Conservation (phyloP, 2,888 invertebrate species). For the Polyploca ridens region DNA sequence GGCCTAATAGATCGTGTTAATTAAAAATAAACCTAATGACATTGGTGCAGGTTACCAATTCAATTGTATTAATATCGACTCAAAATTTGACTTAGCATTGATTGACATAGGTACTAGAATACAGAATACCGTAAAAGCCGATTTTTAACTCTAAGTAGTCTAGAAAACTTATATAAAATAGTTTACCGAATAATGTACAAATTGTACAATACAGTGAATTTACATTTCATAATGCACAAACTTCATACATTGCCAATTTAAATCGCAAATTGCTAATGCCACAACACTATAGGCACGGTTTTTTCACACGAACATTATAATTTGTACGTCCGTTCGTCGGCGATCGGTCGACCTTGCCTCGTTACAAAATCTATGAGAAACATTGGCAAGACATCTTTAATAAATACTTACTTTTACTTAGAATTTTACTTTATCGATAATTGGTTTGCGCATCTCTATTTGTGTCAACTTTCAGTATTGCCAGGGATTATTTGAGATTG, state of each 20-base stretch:
- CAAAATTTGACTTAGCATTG: too few species aligned
- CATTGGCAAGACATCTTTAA: slow-evolving; percentile 23
- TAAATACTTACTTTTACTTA: slow-evolving; percentile 24
- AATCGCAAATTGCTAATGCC: slow-evolving; percentile 38
- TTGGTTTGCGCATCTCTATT: not conserved
- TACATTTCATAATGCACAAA: slow-evolving; percentile 42
- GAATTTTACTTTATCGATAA: not conserved
- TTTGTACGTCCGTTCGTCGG: slow-evolving; percentile 53
- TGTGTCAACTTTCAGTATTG: not conserved
- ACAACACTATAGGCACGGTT: slow-evolving; percentile 32
- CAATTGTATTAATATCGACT: too few species aligned
- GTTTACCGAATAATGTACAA: not conserved
- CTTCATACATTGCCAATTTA: slow-evolving; percentile 50
- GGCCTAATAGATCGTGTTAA: too few species aligned
- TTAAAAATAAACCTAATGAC: too few species aligned
- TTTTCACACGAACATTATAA: slow-evolving; percentile 67
- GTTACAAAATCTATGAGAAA: slow-evolving; percentile 55
- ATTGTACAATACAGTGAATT: not conserved
- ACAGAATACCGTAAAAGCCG: too few species aligned
- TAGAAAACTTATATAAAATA: too few species aligned
- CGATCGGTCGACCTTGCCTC: slow-evolving; percentile 47
- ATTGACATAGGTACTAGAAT: too few species aligned
- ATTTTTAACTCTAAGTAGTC: too few species aligned
- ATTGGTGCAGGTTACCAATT: too few species aligned
- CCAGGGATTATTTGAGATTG: not conserved